Conservation (phyloP, 2,888 invertebrate genomes). For the Rutpela maculata region DNA sequence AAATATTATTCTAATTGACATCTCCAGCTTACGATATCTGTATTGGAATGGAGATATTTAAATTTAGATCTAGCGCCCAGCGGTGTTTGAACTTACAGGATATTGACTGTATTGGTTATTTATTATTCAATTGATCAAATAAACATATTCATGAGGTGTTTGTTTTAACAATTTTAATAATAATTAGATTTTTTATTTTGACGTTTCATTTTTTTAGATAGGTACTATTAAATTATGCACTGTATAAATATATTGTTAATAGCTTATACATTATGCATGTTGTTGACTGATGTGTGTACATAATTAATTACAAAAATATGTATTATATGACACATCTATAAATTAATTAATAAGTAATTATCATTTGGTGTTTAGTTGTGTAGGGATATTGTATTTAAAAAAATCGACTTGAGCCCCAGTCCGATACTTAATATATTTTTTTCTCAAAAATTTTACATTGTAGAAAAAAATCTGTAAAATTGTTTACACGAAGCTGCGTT, state of each 20-base stretch:
- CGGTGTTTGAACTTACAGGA: conserved; percentile 28
- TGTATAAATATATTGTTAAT: background rate
- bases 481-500: too few relatives aligned
- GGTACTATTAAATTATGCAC: background rate
- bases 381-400: too few relatives aligned
- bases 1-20: conserved; percentile 16
- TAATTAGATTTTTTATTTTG: conserved; percentile 14
- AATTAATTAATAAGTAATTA: background rate
- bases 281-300: background rate
- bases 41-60: background rate
- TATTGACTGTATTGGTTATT: conserved; percentile 16
- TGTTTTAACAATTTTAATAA: conserved; percentile 23
- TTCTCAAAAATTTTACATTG: too few relatives aligned
- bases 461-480: too few relatives aligned
- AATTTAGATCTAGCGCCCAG: conserved; percentile 12
- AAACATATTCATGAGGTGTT: conserved; percentile 28
- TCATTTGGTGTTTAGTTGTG: background rate
- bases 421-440: too few relatives aligned
- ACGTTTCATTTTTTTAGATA: background rate
- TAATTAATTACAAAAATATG: background rate
- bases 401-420: too few relatives aligned
- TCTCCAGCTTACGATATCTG: background rate
- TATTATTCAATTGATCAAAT: conserved; percentile 30
- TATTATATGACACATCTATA: background rate
- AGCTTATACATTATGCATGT: background rate